Evolutionary conservation across 1,140 invertebrate species (phyloP).

Genomic region (Anoplolepis gracilipes): DNA sequence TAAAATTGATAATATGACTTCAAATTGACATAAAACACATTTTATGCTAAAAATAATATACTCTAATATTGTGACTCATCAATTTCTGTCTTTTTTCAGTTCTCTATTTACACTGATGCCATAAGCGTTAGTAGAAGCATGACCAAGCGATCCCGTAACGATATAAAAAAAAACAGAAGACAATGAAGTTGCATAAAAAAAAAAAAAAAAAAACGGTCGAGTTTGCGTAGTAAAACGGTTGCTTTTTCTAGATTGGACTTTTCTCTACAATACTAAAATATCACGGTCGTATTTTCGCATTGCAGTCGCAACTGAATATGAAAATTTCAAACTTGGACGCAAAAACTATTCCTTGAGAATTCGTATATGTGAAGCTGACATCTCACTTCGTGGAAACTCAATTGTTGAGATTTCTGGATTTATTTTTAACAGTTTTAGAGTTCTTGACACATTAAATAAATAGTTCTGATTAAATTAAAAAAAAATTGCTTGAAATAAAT

Average conservation of each 20-base stretch:
- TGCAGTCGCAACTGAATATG: conserved; percentile 11
- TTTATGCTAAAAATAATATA: not conserved
- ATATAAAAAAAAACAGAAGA: conserved; percentile 43
- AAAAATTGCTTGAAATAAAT: no score
- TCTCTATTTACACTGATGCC: conserved; percentile 13
- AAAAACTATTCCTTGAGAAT: not conserved
- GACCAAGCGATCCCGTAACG: conserved; percentile 52
- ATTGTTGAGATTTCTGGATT: no score
- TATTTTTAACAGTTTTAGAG: no score
- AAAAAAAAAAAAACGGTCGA: conserved; percentile 46
- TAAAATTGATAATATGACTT: no score
- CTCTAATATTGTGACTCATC: conserved; percentile 11
- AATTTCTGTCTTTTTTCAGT: conserved; percentile 17
- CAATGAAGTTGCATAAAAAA: conserved; percentile 46
- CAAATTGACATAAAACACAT: not conserved
- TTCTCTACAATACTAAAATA: not conserved
- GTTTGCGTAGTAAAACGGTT: conserved; percentile 67
- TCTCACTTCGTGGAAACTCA: no score
- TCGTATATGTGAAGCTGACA: no score
- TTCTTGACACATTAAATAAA: no score
- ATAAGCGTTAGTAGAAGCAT: conserved; percentile 26
- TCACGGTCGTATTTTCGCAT: conserved; percentile 38
- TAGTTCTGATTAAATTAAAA: no score
- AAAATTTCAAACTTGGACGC: not conserved
- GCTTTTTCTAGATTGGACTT: conserved; percentile 36